Conservation (phyloP, 1,140 invertebrate species). For the Bombus haemorrhoidalis region DNA sequence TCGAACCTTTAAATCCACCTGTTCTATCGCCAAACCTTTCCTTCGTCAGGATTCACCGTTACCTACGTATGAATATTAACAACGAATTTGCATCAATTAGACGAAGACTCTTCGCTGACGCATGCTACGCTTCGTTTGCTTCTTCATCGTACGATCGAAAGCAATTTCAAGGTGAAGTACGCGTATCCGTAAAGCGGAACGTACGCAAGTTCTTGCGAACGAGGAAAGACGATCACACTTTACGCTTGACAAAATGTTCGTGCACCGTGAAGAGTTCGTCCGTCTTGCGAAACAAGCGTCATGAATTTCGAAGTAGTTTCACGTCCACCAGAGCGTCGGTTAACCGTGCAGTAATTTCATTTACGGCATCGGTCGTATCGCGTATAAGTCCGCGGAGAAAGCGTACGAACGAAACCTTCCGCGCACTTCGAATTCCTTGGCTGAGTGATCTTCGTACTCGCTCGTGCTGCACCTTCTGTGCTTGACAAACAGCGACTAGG, state of each 20-base stretch:
- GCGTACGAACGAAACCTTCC: slow-evolving; percentile 1
- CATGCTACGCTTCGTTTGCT: slow-evolving; percentile 12
- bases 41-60: not conserved
- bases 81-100: slow-evolving; percentile 11
- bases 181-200: slow-evolving; percentile 25
- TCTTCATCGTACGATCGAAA: slow-evolving; percentile 14
- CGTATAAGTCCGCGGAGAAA: slow-evolving; percentile 42
- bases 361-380: slow-evolving; percentile 22
- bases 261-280: slow-evolving; percentile 53
- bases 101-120: not conserved
- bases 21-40: not conserved
- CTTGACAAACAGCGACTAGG: not conserved
- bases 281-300: slow-evolving; percentile 33
- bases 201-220: slow-evolving; percentile 33
- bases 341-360: slow-evolving; percentile 57
- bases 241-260: slow-evolving; percentile 42
- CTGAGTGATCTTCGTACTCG: not conserved
- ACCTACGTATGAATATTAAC: not conserved
- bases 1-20: not conserved
- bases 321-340: slow-evolving; percentile 45
- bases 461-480: not conserved
- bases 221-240: slow-evolving; percentile 62
- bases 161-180: slow-evolving; percentile 61
- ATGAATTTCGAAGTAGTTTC: slow-evolving; percentile 52
- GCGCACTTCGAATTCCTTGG: not conserved